Base-by-base conservation (phyloP, 37 sponge, comb jelly and placozoan genomes). In the Beroe ovata region DNA sequence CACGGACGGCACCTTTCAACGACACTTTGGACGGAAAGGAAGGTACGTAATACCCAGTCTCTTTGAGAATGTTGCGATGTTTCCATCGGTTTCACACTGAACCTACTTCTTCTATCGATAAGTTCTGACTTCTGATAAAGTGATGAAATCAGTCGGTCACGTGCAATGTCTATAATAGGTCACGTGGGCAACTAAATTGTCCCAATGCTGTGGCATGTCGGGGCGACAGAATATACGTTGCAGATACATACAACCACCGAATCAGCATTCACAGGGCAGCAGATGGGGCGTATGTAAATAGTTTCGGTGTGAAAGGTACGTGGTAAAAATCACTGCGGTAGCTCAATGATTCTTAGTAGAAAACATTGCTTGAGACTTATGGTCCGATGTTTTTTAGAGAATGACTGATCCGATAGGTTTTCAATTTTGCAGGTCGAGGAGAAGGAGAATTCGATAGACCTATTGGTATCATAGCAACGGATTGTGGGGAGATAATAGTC, bases 241-340 rank as follows among this genome's bases (percentile, higher is more conserved):
- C 84, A 4, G 84, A 77, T 29, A 77, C 84, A 19, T 77, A 77
- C 84, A 77, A 77, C 41, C 42, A 77, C 54, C 42, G 84, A 3
- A 77, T 77, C 23, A 77, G 84, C 54, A 23, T 77, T 14, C 84
- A 77, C 84, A 0, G 54, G 4, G 47, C 47, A 4, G 47, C 47
- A 4, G 84, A 77, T 29, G 84, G 84, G 14, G 8, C 0, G 4
- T 77, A 42, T 25, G 14, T 77, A 23, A 77, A 21, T 29, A 21
- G 36, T 20, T 77, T 77, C 54, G 84, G 84, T n/a, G 19, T 14
- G 16, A 66, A 66, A 66, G 69, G 69, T 66, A 47, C n/a, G n/a
- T n/a, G n/a, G n/a, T n/a, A n/a, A n/a, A n/a, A n/a, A n/a, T n/a
- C n/a, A n/a, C n/a, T n/a, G n/a, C n/a, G n/a, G n/a, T n/a, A n/a